Base-by-base conservation (phyloP, 2,797 vertebrate species). In the Phrynocephalus forsythii region DNA sequence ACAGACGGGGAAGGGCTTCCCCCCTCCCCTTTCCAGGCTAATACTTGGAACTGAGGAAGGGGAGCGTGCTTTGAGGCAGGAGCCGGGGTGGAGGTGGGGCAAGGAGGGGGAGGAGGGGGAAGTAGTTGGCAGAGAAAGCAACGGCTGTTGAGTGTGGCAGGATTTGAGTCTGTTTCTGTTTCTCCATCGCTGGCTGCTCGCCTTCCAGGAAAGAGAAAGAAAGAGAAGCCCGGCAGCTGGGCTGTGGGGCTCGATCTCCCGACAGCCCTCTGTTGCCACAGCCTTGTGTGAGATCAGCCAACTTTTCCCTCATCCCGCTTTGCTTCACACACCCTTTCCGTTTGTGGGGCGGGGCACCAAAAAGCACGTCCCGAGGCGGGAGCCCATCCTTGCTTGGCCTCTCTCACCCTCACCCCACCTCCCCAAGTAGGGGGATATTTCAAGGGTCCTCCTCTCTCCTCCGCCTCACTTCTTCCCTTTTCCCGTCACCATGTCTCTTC, bases 1-100 rank as follows among this genome's bases (percentile, higher is more conserved):
- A 5, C 20, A 5, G 60, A 63, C 0, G 18, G 15, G 60, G 60
- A 1, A 63, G 60, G 16, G 18, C 11, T 3, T 33, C 6, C 9
- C 50, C n/a, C 28, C n/a, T 33, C 60, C 38, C 38, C 38, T 20
- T 15, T 8, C 80, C 5, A 20, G 63, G 24, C 44, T 71, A 83
- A 72, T 68, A 67, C 68, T 72, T 20, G 82, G 16, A 97, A 98
- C 96, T 60, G 68, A n/a, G 10, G 9, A 28, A n/a, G 26, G 30
- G 1, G 79, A 86, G 67, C 8, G 68, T n/a, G 22, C 24, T 15
- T 68, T 66, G 1, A 33, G 7, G 38, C 56, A 63, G 28, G 5
- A 0, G 0, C 38, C 5, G 38, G 5, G 38, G 78, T 5, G 10
- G 20, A 1, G 24, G 60, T 8, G 30, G 79, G 79, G 26, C 63